phyloP scores from a whole-genome alignment of 1,140 invertebrate species.

The Zophobas atratus region DNA sequence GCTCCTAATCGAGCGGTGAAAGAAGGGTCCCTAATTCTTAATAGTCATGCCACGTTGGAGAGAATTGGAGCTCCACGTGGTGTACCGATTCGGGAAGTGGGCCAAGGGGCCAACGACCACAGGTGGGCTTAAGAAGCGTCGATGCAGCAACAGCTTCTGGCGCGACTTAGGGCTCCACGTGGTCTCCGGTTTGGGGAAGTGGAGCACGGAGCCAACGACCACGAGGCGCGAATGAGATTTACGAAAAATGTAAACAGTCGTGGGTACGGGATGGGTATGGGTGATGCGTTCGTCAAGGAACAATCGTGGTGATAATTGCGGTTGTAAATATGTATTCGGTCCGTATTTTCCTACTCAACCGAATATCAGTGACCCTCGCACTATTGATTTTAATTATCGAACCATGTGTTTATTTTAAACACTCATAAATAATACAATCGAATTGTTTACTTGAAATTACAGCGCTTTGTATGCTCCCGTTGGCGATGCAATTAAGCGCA shows the following conservation, averaged over 20 bases:
- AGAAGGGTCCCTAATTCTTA: neutral
- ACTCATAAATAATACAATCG: conserved; percentile 45
- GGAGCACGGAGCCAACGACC: neutral
- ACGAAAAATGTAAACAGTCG: neutral
- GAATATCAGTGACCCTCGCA: conserved; percentile 46
- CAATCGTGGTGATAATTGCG: neutral
- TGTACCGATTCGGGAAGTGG: conserved; percentile 8
- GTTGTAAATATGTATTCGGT: neutral
- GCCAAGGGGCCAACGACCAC: conserved; percentile 18
- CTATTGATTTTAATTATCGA: conserved; percentile 50
- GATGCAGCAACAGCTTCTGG: too few species aligned
- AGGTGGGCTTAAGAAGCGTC: neutral
- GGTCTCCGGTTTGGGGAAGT: neutral
- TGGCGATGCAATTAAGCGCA: conserved; percentile 10
- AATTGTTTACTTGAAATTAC: conserved; percentile 38
- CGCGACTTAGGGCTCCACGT: too few species aligned
- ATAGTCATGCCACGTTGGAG: neutral
- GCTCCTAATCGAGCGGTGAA: neutral
- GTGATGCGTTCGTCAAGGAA: too few species aligned
- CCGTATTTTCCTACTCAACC: conserved; percentile 17
- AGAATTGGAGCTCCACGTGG: conserved; percentile 2
- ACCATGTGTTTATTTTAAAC: conserved; percentile 42
- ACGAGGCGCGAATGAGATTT: neutral
- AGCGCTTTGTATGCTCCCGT: conserved; percentile 20
- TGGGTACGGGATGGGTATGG: too few species aligned